Base-by-base conservation (phyloP, 37 sponge, comb jelly and placozoan species). In the Amphimedon queenslandica region DNA sequence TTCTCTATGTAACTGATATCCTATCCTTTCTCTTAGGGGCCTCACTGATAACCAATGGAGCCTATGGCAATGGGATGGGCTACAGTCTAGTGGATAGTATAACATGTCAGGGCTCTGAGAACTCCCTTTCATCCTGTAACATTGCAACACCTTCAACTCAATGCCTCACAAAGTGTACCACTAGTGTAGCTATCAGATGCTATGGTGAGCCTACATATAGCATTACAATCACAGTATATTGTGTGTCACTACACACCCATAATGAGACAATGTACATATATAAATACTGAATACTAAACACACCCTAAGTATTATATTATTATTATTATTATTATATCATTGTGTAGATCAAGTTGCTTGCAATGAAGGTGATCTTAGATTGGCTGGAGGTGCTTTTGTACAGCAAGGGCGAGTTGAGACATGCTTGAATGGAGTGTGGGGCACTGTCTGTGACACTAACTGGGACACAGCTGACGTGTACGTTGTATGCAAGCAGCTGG, bases 391-490 rank as follows among this genome's bases (percentile, higher is more conserved):
- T 5, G 37, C 1, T 3, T 0, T 31, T 20, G 33, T 34, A 1
- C 35, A 32, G 27, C 69, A 74, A 40, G 82, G 82, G 34, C 30
- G 82, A 32, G 82, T 82, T 40, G 82, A 82, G 60, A 55, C 69
- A 1, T 82, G 82, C 29, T 32, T 64, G 37, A 38, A 67, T 40
- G 25, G 71, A 21, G 67, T 57, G 43, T 82, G 23, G 33, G 82
- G 82, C 2, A 82, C 75, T 10, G 33, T 82, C 30, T 82, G 82
- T 82, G 82, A 82, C 39, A 69, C 69, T 42, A 28, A 11, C 1
- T 82, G 75, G 75, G 82, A 73, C 29, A 32, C 20, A 4, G 29
- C 0, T 4, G 82, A 82, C 10, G 82, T 75, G 2, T 36, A 55
- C 0, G 75, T 82, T 4, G 67, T 57, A 18, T 82, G 82, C 47